phyloP scores from a whole-genome alignment of 2,797 vertebrate genomes.

The Sternotherus odoratus region DNA sequence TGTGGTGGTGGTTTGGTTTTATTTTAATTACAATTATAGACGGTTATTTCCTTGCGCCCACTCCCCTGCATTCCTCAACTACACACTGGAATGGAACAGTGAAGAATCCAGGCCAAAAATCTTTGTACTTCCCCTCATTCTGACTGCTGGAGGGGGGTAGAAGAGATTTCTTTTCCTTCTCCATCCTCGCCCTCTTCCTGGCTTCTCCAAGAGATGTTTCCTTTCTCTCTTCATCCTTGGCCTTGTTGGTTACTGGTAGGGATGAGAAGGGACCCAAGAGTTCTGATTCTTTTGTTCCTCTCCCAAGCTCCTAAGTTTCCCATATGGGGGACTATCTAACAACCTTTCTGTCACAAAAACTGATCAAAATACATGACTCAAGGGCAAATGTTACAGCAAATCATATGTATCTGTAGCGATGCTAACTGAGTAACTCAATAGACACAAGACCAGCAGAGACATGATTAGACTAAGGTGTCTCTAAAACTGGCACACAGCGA shows the following conservation, averaged over 20 bases:
- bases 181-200: background rate
- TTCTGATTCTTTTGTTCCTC: too few species aligned
- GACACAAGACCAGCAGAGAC: background rate
- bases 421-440: background rate
- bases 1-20: fast-evolving
- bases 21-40: background rate
- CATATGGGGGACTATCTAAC: background rate
- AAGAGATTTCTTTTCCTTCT: background rate
- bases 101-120: background rate
- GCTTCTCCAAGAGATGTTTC: background rate
- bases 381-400: background rate
- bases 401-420: background rate
- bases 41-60: background rate
- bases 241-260: background rate
- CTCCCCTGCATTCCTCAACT: background rate
- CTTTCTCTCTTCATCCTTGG: background rate
- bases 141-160: background rate
- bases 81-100: background rate
- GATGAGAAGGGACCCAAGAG: too few species aligned
- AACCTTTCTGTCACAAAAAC: background rate
- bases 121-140: background rate
- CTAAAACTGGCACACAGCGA: background rate
- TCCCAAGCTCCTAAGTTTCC: background rate
- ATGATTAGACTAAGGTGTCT: background rate
- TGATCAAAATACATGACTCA: background rate